Evolutionary conservation across 2,797 vertebrate species (phyloP).

Genomic region (Toxotes lorentzi): DNA sequence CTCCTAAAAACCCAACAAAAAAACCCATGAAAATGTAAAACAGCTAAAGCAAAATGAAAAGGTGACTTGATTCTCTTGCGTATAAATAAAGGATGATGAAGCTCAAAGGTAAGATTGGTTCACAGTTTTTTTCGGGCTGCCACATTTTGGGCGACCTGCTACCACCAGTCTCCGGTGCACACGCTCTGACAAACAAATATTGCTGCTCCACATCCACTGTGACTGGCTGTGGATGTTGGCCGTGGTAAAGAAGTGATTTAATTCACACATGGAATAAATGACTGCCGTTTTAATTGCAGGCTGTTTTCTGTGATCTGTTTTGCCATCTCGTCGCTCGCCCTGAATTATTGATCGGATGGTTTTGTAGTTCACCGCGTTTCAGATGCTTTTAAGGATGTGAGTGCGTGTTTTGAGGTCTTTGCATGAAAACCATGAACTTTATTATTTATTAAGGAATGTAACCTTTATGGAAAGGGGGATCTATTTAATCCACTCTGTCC

Average conservation of each 20-base stretch:
- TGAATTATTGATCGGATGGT: conserved; percentile 82
- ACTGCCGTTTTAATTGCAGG: conserved; percentile 63
- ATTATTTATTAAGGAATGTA: conserved; percentile 78
- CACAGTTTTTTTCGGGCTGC: neutral
- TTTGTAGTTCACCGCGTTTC: conserved; percentile 77
- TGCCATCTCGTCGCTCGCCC: conserved; percentile 51
- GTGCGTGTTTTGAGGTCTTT: conserved; percentile 80
- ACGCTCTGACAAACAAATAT: neutral
- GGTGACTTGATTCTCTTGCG: neutral
- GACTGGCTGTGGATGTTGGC: conserved; percentile 22
- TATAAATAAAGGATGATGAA: too few relatives aligned
- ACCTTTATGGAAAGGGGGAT: conserved; percentile 41
- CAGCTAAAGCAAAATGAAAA: neutral
- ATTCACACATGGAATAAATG: conserved; percentile 46
- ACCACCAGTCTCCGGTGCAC: neutral
- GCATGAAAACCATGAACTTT: conserved; percentile 75
- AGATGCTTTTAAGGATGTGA: conserved; percentile 80
- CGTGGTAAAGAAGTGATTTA: neutral
- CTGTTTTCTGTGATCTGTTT: conserved; percentile 62
- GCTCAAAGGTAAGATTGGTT: too few relatives aligned
- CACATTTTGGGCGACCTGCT: neutral
- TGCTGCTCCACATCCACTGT: neutral
- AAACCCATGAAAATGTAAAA: neutral
- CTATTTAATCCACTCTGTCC: conserved; percentile 17
- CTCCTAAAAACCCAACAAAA: neutral